Evolutionary conservation across 2,797 vertebrate species (phyloP).

Genomic region (Thalassophryne amazonica): DNA sequence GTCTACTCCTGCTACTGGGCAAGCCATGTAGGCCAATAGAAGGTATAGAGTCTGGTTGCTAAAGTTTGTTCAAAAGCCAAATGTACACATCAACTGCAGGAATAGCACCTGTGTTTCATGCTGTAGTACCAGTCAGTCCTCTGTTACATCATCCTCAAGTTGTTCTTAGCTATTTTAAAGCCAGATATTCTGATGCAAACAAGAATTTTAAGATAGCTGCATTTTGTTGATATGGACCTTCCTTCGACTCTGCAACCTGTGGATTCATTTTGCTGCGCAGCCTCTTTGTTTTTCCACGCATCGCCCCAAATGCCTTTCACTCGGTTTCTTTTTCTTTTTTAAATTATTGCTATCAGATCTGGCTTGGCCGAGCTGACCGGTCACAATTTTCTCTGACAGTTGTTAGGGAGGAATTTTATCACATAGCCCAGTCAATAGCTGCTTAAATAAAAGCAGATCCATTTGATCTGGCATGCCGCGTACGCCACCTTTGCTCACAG

Average conservation of each 20-base stretch:
- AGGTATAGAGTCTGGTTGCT: too few relatives aligned
- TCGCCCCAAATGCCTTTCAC: slow-evolving; percentile 3
- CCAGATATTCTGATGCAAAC: not conserved
- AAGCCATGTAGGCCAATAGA: too few relatives aligned
- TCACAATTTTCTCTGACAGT: slow-evolving; percentile 75
- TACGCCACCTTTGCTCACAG: slow-evolving; percentile 53
- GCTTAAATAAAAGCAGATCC: slow-evolving; percentile 44
- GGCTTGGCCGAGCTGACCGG: slow-evolving; percentile 54
- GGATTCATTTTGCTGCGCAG: not conserved
- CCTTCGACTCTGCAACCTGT: not conserved
- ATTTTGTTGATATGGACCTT: too few relatives aligned
- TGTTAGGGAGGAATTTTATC: slow-evolving; percentile 72
- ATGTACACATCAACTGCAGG: too few relatives aligned
- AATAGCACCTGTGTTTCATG: too few relatives aligned
- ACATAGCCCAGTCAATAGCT: slow-evolving; percentile 56
- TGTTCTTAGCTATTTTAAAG: too few relatives aligned
- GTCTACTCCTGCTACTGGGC: too few relatives aligned
- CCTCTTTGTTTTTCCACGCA: slow-evolving; percentile 8
- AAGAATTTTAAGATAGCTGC: not conserved
- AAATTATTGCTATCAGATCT: slow-evolving; percentile 60
- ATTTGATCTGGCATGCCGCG: slow-evolving; percentile 49
- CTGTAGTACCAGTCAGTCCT: too few relatives aligned
- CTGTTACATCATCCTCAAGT: too few relatives aligned
- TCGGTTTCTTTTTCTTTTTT: too few relatives aligned
- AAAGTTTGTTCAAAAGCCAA: too few relatives aligned